phyloP scores from a whole-genome alignment of 2,113 vertebrate genomes.

The Rhabdomys dilectus region DNA sequence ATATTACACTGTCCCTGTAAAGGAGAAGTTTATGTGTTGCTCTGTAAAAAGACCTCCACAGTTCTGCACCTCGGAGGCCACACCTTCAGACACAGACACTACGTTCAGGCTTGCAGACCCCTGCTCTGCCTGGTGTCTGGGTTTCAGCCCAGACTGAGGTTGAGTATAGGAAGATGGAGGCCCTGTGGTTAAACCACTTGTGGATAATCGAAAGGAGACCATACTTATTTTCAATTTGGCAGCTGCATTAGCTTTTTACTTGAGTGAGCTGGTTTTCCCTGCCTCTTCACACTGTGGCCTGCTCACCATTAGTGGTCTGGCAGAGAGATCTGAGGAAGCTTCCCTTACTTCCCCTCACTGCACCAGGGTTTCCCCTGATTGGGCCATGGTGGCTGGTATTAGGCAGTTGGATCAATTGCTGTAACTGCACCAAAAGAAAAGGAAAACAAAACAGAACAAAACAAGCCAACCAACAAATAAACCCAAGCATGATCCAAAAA shows the following conservation, averaged over 20 bases:
- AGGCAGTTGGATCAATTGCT: neutral
- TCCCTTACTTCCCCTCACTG: neutral
- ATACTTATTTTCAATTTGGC: constrained; percentile 75
- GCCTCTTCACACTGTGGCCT: constrained; percentile 32
- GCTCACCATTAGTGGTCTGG: constrained; percentile 56
- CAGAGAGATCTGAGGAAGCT: neutral
- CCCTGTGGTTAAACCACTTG: constrained; percentile 75
- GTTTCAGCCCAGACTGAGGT: constrained; percentile 70
- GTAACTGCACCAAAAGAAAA: neutral
- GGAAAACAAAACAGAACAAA: neutral
- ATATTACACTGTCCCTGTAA: neutral
- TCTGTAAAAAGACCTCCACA: constrained; percentile 33
- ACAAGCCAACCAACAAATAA: neutral
- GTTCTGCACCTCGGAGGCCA: neutral
- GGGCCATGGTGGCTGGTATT: neutral
- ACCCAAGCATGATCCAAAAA: neutral
- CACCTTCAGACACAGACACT: constrained; percentile 55
- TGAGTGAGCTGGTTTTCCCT: constrained; percentile 32
- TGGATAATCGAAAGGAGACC: constrained; percentile 73
- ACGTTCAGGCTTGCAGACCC: constrained; percentile 44
- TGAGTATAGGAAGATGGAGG: constrained; percentile 62
- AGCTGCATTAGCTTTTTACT: constrained; percentile 47
- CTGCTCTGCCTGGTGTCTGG: constrained; percentile 11
- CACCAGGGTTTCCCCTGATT: neutral
- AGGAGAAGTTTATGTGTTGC: neutral